Evolutionary conservation across 92 coral and sea anemone genomes (phyloP), one percentile per base, ranked within the genome.

Genomic region (Scolanthus callimorphus): DNA sequence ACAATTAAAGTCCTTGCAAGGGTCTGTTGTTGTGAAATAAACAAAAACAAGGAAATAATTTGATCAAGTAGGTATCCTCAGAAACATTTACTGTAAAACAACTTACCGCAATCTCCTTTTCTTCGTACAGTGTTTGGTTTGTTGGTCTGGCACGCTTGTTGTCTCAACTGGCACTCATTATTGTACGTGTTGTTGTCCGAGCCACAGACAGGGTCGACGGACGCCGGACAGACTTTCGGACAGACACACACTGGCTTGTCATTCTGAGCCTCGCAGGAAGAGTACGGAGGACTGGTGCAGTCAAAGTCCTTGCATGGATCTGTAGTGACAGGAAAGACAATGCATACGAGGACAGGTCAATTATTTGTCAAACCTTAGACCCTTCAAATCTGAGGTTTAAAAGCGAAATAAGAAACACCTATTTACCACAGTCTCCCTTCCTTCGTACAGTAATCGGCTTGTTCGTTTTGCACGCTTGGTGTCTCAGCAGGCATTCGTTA

Each of bases 361-460:
- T n/a, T n/a, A n/a, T n/a, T n/a, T n/a, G n/a, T n/a, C n/a, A n/a
- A n/a, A n/a, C n/a, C n/a, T n/a, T n/a, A n/a, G n/a, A n/a, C n/a
- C n/a, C n/a, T n/a, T n/a, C n/a, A n/a, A n/a, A n/a, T n/a, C n/a
- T n/a, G n/a, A n/a, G n/a, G n/a, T n/a, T n/a, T n/a, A n/a, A n/a
- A n/a, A n/a, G n/a, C n/a, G n/a, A n/a, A n/a, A n/a, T n/a, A n/a
- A n/a, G n/a, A n/a, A n/a, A n/a, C n/a, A n/a, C n/a, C n/a, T n/a
- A 39, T 88, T 70, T 79, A 90, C 97, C 95, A 71, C 97, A 90
- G n/a, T 72, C 57, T 27, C 95, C 95, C 3, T 61, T 57, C 17
- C 64, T 78, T 23, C 25, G 65, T 47, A 79, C 83, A 12, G 66
- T 69, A 8, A 81, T 61, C 25, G 64, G 30, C 3, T 25, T 25